A percentile compares a stretch with the other conserved stretches of the same genome.
These are phyloP conservation scores for Drosophila conformis DNA, from an alignment of 2,888 invertebrate genomes.

Conservation along the genomic window DNA sequence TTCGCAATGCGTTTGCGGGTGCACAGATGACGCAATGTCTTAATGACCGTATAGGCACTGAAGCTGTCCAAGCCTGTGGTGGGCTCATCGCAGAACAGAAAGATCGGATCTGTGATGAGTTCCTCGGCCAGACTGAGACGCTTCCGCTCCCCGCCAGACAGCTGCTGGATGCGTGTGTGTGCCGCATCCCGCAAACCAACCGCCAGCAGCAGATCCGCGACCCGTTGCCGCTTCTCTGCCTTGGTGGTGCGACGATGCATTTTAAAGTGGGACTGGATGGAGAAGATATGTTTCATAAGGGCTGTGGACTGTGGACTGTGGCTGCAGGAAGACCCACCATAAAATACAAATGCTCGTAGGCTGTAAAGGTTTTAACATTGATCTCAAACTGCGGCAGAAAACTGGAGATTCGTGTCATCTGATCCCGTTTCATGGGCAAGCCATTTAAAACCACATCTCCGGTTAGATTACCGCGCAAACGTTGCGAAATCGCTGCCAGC, in stretches of 20 bases:
- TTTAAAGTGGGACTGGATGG: constrained; percentile 90
- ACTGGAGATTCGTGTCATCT: constrained; percentile 91
- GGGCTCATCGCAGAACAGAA: constrained; percentile 97
- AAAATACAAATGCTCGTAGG: constrained; percentile 93
- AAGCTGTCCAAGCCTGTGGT: constrained; percentile 96
- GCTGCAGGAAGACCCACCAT: constrained; percentile 87
- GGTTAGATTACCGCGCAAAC: constrained; percentile 88
- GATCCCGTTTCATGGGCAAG: constrained; percentile 87
- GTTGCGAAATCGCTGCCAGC: constrained; percentile 90
- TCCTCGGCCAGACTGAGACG: constrained; percentile 94
- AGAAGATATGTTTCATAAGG: neutral
- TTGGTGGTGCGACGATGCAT: constrained; percentile 88
- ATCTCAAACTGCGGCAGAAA: constrained; percentile 95
- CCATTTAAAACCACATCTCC: constrained; percentile 91
- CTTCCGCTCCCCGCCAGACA: constrained; percentile 96
- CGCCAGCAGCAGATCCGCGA: constrained; percentile 85
- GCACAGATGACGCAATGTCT: constrained; percentile 88
- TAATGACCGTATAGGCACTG: constrained; percentile 92
- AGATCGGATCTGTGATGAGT: constrained; percentile 93
- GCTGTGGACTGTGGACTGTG: neutral
- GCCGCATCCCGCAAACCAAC: constrained; percentile 91
- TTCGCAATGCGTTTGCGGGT: constrained; percentile 84
- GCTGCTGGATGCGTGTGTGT: constrained; percentile 89
- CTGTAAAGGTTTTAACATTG: constrained; percentile 91
- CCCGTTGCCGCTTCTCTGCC: constrained; percentile 79